phyloP scores from a whole-genome alignment of 2,888 invertebrate species.

The Ophioninae sp. region DNA sequence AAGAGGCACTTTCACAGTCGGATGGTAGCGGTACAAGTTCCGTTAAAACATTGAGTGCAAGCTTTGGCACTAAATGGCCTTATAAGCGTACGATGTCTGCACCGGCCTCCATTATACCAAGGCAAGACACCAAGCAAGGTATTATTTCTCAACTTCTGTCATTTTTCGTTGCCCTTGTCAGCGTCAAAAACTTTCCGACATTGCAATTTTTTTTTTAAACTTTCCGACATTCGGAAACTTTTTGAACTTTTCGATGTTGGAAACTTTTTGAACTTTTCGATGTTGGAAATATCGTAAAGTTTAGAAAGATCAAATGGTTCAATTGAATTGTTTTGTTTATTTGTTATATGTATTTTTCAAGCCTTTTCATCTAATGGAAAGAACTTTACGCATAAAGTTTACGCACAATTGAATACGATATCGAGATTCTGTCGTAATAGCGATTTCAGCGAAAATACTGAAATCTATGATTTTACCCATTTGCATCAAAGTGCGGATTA shows the following conservation, averaged over 20 bases:
- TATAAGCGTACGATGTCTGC: conserved; percentile 97
- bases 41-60: conserved; percentile 91
- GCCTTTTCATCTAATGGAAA: background rate
- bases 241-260: background rate
- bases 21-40: conserved; percentile 85
- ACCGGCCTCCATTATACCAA: conserved; percentile 91
- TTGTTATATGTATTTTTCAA: background rate
- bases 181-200: conserved; percentile 1
- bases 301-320: background rate
- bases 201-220: background rate
- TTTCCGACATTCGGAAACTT: background rate
- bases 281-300: background rate
- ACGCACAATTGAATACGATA: background rate
- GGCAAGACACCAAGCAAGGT: conserved; percentile 88
- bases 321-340: background rate
- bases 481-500: too few species aligned
- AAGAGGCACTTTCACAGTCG: conserved; percentile 91
- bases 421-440: background rate
- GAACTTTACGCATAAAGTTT: background rate
- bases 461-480: background rate
- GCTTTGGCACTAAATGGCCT: conserved; percentile 96
- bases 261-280: background rate
- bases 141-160: conserved; percentile 51
- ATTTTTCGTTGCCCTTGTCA: background rate
- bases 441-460: background rate